Evolutionary conservation across 2,113 vertebrate species (phyloP), one percentile per base, ranked within the genome.

Genomic region (Thunnus thynnus): DNA sequence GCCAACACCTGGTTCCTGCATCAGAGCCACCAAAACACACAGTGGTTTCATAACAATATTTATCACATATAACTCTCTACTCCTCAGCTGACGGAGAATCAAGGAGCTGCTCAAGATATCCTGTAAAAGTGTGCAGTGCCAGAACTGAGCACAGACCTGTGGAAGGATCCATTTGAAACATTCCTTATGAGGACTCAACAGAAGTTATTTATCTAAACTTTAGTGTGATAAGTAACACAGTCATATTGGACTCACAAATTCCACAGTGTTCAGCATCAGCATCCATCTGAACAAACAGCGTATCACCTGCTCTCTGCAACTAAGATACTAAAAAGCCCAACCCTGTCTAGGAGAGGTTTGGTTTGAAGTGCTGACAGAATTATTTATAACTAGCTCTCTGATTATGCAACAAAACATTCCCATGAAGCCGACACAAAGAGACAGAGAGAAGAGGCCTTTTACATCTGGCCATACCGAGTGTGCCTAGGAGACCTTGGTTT

Each of bases 331-430:
- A 46, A 77, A 63, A 22, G 12, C 58, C 57, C 14, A 17, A 7
- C 36, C 18, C 30, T 13, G 22, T 66, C 61, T 69, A 60, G 18
- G 22, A 65, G 63, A 56, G 41, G 70, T 32, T 60, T 66, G 50
- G 16, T 69, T 32, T 18, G 52, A 88, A 55, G 82, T 13, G 44
- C 86, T 79, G 80, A 72, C 74, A 86, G 85, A 89, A 87, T 73
- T 84, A 89, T 84, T 87, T 82, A 83, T 84, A 87, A 78, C 80
- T 66, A 54, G 20, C 69, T 82, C 69, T 76, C 25, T 74, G 78
- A 85, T 91, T 88, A 91, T 83, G 78, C 81, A 88, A 91, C 57
- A 63, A 77, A 72, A 46, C 67, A 54, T 63, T 30, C 36, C 46
- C 5, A 44, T 84, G 83, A 89, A 71, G 72, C 44, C 41, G 13